Percentiles rank a stretch among this genome's conserved stretches.
Conservation (phyloP, 1,140 invertebrate species). For the Aphaenogaster floridana region DNA sequence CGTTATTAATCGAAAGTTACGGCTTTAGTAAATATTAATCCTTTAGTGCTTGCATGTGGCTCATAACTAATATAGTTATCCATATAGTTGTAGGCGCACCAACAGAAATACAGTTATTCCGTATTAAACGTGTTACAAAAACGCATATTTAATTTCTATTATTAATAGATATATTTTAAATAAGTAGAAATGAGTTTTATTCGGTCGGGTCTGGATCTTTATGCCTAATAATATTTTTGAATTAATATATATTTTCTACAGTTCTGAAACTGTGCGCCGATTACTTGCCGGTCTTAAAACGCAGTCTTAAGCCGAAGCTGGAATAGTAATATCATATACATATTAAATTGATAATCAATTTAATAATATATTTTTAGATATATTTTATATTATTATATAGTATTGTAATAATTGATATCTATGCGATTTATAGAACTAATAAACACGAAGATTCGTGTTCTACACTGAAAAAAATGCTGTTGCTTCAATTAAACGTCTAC, state of each 20-base stretch:
- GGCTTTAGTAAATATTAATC: not conserved
- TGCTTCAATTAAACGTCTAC: too few species aligned
- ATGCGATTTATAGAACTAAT: not conserved
- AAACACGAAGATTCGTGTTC: not conserved
- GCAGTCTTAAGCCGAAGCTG: too few species aligned
- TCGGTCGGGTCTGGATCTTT: too few species aligned
- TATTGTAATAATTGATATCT: not conserved
- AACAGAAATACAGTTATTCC: not conserved
- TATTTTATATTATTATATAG: not conserved
- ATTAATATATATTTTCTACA: too few species aligned
- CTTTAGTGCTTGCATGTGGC: not conserved
- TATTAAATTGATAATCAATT: too few species aligned
- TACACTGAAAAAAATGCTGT: too few species aligned
- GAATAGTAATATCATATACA: too few species aligned
- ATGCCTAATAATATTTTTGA: too few species aligned
- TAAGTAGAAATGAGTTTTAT: too few species aligned
- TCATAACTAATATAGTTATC: not conserved
- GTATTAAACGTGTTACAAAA: not conserved
- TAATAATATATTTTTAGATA: too few species aligned
- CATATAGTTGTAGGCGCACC: not conserved
- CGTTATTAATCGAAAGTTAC: conserved; percentile 5
- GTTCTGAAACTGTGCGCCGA: too few species aligned
- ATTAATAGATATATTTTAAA: not conserved
- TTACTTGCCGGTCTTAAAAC: too few species aligned
- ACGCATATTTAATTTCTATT: not conserved